A percentile compares a stretch with the other conserved stretches of the same genome.
phyloP scores from a whole-genome alignment of 2,113 vertebrate species.

The Pithys albifrons region DNA sequence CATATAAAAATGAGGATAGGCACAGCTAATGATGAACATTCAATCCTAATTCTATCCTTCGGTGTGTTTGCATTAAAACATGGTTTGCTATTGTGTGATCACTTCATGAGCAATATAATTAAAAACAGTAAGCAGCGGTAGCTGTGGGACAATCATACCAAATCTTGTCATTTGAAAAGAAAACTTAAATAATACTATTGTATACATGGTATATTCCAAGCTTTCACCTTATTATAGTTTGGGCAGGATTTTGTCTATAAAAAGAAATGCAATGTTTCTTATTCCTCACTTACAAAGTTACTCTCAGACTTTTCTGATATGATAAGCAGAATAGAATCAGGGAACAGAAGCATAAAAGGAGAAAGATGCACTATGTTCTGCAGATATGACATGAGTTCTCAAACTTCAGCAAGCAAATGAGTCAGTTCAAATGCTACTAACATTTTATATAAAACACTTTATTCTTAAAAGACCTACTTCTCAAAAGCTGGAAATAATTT shows the following conservation, averaged over 20 bases:
- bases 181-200: not conserved
- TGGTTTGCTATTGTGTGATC: not conserved
- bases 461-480: not conserved
- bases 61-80: not conserved
- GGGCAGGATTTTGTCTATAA: not conserved
- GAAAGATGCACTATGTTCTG: not conserved
- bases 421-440: not conserved
- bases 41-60: not conserved
- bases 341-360: not conserved
- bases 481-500: not conserved
- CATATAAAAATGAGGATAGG: conserved; percentile 30
- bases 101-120: not conserved
- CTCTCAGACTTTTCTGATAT: not conserved
- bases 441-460: not conserved
- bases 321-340: not conserved
- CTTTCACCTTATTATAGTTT: not conserved
- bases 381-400: not conserved
- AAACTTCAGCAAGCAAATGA: not conserved
- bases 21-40: not conserved
- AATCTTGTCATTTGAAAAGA: not conserved
- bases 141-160: not conserved
- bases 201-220: not conserved
- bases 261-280: not conserved
- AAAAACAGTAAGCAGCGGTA: conserved; percentile 18
- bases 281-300: not conserved